Base-by-base conservation (phyloP, 1,140 invertebrate genomes). In the Drosophila lini region DNA sequence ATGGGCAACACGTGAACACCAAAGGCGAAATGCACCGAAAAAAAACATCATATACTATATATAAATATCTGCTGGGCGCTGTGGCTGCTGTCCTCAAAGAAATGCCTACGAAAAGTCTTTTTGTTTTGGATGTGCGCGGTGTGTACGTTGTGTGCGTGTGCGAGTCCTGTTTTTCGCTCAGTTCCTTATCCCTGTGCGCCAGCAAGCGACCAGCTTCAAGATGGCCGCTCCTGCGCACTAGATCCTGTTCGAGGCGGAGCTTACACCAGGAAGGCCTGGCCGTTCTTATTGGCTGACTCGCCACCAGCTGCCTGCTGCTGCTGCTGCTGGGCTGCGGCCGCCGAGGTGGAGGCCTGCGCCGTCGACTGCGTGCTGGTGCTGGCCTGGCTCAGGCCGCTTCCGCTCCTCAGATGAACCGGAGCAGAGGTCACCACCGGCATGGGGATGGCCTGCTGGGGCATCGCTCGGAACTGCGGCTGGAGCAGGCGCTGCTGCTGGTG, bases 231-330 rank as follows among this genome's bases (percentile, higher is more conserved):
- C 57, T 81, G 69, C 74, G 77, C 78, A 78, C 25, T 40, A 62
- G 78, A 89, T 74, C 81, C 68, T 63, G 61, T 55, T 55, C 60
- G 60, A 68, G 80, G 61, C 53, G 36, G 36, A 65, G 74, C 74
- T 91, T 91, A 91, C 42, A 91, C 90, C 64, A 91, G 82, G 75
- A 91, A 91, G 38, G 90, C 90, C 71, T 90, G 90, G 2, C 90
- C 64, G 70, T 73, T 86, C 67, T 86, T 86, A 77, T 83, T 86
- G 80, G 80, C 74, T 19, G 74, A 32, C 42, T 77, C 74, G 19
- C 74, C 56, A 56, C 52, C 82, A 41, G 75, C 61, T 77, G 82
- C 63, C 41, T 64, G 78, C 16, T 84, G 78, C 47, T 79, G 82
- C 5, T 86, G 83, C 16, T 84, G 84, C 36, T 74, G 74, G 9